Base-by-base conservation (phyloP, 92 coral and sea anemone genomes). In the Paragorgia papillata region DNA sequence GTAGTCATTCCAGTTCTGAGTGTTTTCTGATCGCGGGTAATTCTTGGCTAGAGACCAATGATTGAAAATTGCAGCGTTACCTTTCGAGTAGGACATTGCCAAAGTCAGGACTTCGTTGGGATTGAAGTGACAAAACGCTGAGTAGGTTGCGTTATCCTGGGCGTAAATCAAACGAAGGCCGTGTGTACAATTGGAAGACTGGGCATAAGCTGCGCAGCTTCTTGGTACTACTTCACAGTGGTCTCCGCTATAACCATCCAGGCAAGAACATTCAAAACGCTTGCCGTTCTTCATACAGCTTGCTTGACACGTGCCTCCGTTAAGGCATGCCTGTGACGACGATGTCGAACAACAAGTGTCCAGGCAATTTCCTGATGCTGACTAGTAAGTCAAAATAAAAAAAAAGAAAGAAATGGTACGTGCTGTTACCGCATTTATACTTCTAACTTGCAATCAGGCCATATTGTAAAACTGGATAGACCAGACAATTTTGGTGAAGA, bases 241-340 rank as follows among this genome's bases (percentile, higher is more conserved):
- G 0, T 19, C 33, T 49, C 75, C 75, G 10, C 10, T 13, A 9
- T 20, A 29, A 9, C 75, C 75, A 22, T 68, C 75, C 7, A 59
- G 21, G 33, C 75, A 68, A 24, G 5, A 0, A 31, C 75, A 68
- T 8, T 7, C 13, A 19, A 44, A 68, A 2, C 75, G 59, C 12
- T 9, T 25, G 0, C 75, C 59, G 20, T 68, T 29, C 22, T 22
- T 40, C 34, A 44, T 18, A 30, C 59, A 44, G 3, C 24, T 25
- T 22, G 58, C 59, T 44, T 68, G 75, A 46, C 75, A 68, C 18
- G 30, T 50, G 0, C 37, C 75, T 18, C 75, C 75, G 25, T 68
- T 40, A 1, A 68, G 26, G 28, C 75, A 68, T 12, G 59, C 7
- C 13, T 44, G 37, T 25, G 75, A 68, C 0, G 58, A 28, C 25